Evolutionary conservation across 2,113 vertebrate genomes (phyloP).

Genomic region (Pollachius pollachius): DNA sequence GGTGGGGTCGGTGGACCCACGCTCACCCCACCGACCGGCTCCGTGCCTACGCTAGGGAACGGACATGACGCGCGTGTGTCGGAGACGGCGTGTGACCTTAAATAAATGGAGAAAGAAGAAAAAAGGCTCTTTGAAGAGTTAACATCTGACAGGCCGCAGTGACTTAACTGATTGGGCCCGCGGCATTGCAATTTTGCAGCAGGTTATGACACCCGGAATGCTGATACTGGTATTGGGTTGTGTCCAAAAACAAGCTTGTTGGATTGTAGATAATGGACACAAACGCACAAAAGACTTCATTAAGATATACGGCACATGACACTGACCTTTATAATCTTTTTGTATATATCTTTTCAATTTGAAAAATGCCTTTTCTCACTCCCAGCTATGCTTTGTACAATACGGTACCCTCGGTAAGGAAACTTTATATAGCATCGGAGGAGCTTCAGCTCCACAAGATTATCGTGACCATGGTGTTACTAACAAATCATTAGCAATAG

Average conservation of each 20-base stretch:
- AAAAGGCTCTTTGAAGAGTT: too few relatives aligned
- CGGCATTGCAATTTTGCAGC: neutral
- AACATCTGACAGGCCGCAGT: too few relatives aligned
- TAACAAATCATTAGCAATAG: slow-evolving; percentile 61
- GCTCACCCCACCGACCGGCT: slow-evolving; percentile 13
- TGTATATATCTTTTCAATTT: slow-evolving; percentile 57
- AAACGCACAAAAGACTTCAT: slow-evolving; percentile 21
- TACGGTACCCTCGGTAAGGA: slow-evolving; percentile 21
- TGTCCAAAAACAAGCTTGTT: slow-evolving; percentile 1
- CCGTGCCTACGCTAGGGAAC: neutral
- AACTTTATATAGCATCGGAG: slow-evolving; percentile 19
- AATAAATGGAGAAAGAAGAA: slow-evolving; percentile 3
- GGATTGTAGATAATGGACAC: slow-evolving; percentile 4
- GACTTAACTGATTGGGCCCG: slow-evolving; percentile 10
- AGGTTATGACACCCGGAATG: neutral
- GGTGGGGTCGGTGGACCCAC: neutral
- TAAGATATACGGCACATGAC: slow-evolving; percentile 37
- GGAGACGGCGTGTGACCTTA: slow-evolving; percentile 26
- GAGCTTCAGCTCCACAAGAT: slow-evolving; percentile 15
- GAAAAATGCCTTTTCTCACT: slow-evolving; percentile 40
- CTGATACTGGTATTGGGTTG: slow-evolving; percentile 1
- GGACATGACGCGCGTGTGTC: slow-evolving; percentile 22
- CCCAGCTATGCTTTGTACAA: slow-evolving; percentile 23
- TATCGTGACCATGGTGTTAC: slow-evolving; percentile 53
- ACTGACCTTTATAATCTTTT: slow-evolving; percentile 41